Evolutionary conservation across 2,797 vertebrate genomes (phyloP).

Genomic region (Sebastes hubbsi): DNA sequence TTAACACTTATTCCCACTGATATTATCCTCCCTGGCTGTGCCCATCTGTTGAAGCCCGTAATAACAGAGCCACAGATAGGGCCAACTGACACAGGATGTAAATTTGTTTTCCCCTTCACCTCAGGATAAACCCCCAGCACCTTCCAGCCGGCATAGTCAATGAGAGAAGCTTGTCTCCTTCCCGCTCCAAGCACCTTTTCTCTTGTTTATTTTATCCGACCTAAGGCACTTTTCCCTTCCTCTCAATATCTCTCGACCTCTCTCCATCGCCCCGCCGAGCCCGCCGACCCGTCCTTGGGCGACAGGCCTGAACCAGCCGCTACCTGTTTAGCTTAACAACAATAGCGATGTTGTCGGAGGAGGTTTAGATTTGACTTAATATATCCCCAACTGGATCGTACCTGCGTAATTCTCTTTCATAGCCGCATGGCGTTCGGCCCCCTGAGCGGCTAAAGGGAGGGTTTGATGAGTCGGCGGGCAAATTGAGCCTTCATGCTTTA

Average conservation of each 20-base stretch:
- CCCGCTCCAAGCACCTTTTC: slow-evolving; percentile 74
- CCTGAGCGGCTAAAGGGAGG: slow-evolving; percentile 61
- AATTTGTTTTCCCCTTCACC: slow-evolving; percentile 85
- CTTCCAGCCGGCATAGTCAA: slow-evolving; percentile 92
- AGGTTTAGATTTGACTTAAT: slow-evolving; percentile 92
- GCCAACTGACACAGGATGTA: slow-evolving; percentile 86
- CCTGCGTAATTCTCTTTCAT: slow-evolving; percentile 91
- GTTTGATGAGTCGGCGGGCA: slow-evolving; percentile 82
- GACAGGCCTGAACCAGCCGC: slow-evolving; percentile 84
- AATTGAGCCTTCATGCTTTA: slow-evolving; percentile 86
- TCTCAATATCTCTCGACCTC: slow-evolving; percentile 79
- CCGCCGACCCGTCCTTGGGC: slow-evolving; percentile 90
- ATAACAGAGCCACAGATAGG: slow-evolving; percentile 46
- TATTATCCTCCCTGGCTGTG: slow-evolving; percentile 25
- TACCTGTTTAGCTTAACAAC: slow-evolving; percentile 90
- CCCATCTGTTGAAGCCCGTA: slow-evolving; percentile 42
- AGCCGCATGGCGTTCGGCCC: slow-evolving; percentile 80
- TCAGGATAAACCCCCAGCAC: slow-evolving; percentile 85
- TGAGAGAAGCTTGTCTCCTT: slow-evolving; percentile 81
- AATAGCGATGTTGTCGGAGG: slow-evolving; percentile 67
- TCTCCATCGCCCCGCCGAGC: slow-evolving; percentile 73
- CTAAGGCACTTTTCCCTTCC: slow-evolving; percentile 88
- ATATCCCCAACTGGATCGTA: slow-evolving; percentile 90
- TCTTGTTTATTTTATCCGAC: slow-evolving; percentile 98
- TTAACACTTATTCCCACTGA: slow-evolving; percentile 25